Base-by-base conservation (phyloP, 2,888 invertebrate genomes). In the Dicycla oo region DNA sequence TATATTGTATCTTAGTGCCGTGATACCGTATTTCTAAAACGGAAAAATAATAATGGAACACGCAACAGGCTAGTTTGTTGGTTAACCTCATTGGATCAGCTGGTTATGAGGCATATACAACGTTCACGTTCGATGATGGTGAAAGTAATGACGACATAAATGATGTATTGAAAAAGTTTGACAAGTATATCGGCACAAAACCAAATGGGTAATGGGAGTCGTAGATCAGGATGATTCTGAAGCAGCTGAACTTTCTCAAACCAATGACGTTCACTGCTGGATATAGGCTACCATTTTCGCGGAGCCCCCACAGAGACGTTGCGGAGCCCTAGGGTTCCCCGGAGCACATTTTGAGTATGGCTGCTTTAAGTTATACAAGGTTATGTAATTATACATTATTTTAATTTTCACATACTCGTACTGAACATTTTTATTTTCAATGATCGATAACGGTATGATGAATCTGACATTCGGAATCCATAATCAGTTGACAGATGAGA, bases 21-120 rank as follows among this genome's bases (percentile, higher is more conserved):
- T n/a, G n/a, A n/a, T n/a, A n/a, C n/a, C n/a, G n/a, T n/a, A n/a
- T n/a, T n/a, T n/a, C n/a, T n/a, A n/a, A n/a, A n/a, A n/a, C n/a
- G n/a, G 8, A 6, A 47, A n/a, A 40, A 40, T 40, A 40, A 40
- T 40, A 40, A 40, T 47, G 20, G 47, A 47, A 8, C 20, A 47
- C 8, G 3, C 47, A 47, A 6, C 56, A 54, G 26, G 56, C 56
- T 47, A 49, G 38, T 56, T 75, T 84, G 38, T 61, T 86, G n/a
- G 60, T 86, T 2, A 85, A 84, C 60, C 62, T 86, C 8, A 85
- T 85, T 23, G 84, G 85, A 3, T 34, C 83, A 4, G 83, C 75
- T 18, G 84, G 80, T 5, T 85, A 82, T n/a, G 83, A 84, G 10
- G 64, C 80, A 3, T 20, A 69, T 45, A 54, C 76, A 0, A 85